A percentile compares a stretch with the other conserved stretches of the same genome.
Evolutionary conservation across 2,113 vertebrate species (phyloP).

Genomic region (Odobenus rosmarus): DNA sequence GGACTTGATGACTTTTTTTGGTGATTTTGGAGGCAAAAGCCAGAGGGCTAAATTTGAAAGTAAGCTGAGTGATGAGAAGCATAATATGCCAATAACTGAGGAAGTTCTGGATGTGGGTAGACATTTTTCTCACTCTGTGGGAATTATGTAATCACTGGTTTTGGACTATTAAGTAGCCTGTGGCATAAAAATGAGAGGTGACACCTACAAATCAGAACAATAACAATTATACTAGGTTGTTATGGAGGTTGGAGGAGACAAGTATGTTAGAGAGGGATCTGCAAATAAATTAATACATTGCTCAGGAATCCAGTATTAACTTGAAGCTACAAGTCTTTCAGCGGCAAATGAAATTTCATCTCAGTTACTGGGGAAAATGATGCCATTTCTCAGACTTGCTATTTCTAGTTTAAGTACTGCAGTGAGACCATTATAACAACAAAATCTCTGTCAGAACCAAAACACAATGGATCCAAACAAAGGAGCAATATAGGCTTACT

Average conservation of each 20-base stretch:
- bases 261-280: background rate
- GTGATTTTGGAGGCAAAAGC: background rate
- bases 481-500: background rate
- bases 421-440: conserved; percentile 58
- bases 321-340: background rate
- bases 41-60: background rate
- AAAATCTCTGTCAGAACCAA: conserved; percentile 55
- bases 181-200: background rate
- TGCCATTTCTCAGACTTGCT: conserved; percentile 58
- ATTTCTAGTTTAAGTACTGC: conserved; percentile 65
- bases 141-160: background rate
- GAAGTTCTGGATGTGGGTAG: background rate
- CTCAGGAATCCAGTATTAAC: background rate
- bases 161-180: background rate
- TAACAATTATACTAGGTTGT: background rate
- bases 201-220: background rate
- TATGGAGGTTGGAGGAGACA: background rate
- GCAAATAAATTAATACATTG: conserved; percentile 5
- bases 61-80: background rate
- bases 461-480: conserved; percentile 33
- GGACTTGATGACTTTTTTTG: background rate
- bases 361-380: conserved; percentile 43
- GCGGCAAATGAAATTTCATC: conserved; percentile 39
- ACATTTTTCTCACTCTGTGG: background rate
- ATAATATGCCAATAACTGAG: background rate